A percentile compares a stretch with the other conserved stretches of the same genome.
These are phyloP conservation scores for Scaeva pyrastri DNA, from an alignment of 2,888 invertebrate genomes.

Conservation along the genomic window DNA sequence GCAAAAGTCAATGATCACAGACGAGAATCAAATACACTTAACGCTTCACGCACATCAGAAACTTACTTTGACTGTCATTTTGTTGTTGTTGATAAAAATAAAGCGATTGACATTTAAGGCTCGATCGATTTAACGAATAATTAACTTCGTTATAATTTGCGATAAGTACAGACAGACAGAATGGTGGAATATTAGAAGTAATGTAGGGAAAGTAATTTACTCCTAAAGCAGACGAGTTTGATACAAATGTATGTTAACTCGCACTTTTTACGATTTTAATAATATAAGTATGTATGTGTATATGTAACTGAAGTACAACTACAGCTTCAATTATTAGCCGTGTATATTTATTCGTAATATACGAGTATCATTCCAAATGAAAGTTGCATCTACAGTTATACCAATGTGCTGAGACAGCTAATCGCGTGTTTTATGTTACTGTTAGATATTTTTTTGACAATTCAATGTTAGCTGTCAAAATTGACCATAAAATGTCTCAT, in stretches of 20 bases:
- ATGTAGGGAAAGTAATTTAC: not conserved
- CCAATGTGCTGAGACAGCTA: too few species aligned
- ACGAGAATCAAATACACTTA: constrained; percentile 31
- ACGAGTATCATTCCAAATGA: too few species aligned
- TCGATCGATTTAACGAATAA: constrained; percentile 14
- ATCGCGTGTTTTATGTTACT: not conserved
- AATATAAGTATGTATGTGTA: too few species aligned
- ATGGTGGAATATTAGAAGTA: not conserved
- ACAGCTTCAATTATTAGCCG: too few species aligned
- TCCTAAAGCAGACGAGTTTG: not conserved
- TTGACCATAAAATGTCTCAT: not conserved
- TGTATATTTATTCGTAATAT: too few species aligned
- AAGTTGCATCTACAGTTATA: too few species aligned
- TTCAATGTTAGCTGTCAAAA: constrained; percentile 14
- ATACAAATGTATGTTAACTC: not conserved
- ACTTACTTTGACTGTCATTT: constrained; percentile 14
- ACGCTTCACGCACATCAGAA: constrained; percentile 3
- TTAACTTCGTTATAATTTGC: constrained; percentile 1
- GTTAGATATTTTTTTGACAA: not conserved
- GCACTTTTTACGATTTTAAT: too few species aligned
- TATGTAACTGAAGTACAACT: too few species aligned
- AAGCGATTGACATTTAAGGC: constrained; percentile 10
- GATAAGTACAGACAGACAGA: not conserved
- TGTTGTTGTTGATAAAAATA: not conserved
- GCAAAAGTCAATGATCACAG: constrained; percentile 66